phyloP scores from a whole-genome alignment of 1,140 invertebrate species.

The Drosophila cardini region DNA sequence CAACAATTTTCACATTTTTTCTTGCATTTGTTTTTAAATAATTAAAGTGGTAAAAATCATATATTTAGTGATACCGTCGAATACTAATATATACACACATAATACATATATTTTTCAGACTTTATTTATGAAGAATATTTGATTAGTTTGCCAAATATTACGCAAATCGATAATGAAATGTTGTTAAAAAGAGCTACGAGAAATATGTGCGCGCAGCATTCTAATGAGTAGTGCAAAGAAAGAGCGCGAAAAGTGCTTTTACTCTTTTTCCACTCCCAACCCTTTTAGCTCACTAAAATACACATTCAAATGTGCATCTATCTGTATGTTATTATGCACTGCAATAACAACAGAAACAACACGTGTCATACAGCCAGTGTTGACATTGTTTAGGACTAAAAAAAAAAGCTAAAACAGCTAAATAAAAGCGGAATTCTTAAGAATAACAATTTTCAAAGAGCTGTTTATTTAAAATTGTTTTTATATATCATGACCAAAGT shows the following conservation, averaged over 20 bases:
- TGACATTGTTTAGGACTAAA: too few relatives aligned
- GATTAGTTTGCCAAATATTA: conserved; percentile 40
- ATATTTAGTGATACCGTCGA: not conserved
- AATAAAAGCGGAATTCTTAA: too few relatives aligned
- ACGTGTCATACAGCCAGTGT: not conserved
- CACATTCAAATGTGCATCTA: not conserved
- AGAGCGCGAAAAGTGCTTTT: conserved; percentile 7
- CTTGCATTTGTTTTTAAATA: conserved; percentile 4
- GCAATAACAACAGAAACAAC: conserved; percentile 13
- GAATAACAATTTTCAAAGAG: too few relatives aligned
- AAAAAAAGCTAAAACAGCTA: too few relatives aligned
- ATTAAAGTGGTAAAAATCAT: not conserved
- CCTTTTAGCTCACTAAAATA: too few relatives aligned
- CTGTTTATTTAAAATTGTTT: too few relatives aligned
- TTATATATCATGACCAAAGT: too few relatives aligned
- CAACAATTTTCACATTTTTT: conserved; percentile 1
- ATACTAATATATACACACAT: not conserved
- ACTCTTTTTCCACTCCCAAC: not conserved
- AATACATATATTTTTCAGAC: not conserved
- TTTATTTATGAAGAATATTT: conserved; percentile 6
- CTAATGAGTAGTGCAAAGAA: conserved; percentile 38
- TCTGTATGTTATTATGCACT: not conserved
- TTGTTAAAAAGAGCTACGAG: conserved; percentile 19
- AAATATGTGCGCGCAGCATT: conserved; percentile 17
- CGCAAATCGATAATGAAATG: conserved; percentile 46